phyloP scores from a whole-genome alignment of 2,113 vertebrate species.

The Paradoxurus hermaphroditus region DNA sequence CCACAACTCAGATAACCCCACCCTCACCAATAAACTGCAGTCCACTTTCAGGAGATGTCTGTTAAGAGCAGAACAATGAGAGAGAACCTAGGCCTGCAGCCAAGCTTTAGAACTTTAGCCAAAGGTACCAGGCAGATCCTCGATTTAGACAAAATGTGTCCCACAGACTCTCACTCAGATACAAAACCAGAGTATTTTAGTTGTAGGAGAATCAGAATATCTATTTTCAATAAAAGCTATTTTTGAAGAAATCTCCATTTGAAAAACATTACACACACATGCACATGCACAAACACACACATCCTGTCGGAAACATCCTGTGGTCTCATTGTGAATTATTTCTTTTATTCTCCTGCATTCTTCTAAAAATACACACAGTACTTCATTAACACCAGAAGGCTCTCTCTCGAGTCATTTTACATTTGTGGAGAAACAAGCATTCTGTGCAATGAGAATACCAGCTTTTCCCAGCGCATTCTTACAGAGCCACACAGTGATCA shows the following conservation, averaged over 20 bases:
- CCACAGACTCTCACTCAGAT: neutral
- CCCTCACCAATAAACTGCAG: neutral
- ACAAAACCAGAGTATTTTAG: no score
- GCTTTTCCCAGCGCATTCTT: conserved; percentile 18
- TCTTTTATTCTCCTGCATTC: conserved; percentile 8
- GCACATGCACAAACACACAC: accelerated
- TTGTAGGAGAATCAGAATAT: neutral
- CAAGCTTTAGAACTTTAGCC: neutral
- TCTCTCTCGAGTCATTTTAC: conserved; percentile 20
- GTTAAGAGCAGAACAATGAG: neutral
- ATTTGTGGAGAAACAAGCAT: neutral
- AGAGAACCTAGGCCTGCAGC: neutral
- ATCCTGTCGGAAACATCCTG: neutral
- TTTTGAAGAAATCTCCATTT: neutral
- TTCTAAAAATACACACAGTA: conserved; percentile 50
- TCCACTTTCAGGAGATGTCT: neutral
- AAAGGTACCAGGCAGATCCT: neutral
- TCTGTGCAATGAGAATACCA: neutral
- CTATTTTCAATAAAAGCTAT: neutral
- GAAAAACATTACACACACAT: neutral
- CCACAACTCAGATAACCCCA: neutral
- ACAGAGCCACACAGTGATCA: neutral
- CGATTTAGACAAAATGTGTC: neutral
- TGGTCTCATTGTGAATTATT: neutral
- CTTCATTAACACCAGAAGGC: conserved; percentile 37